Percentiles rank a stretch among this genome's conserved stretches.
phyloP scores from a whole-genome alignment of 2,113 vertebrate species.

The Odocoileus hemionus region DNA sequence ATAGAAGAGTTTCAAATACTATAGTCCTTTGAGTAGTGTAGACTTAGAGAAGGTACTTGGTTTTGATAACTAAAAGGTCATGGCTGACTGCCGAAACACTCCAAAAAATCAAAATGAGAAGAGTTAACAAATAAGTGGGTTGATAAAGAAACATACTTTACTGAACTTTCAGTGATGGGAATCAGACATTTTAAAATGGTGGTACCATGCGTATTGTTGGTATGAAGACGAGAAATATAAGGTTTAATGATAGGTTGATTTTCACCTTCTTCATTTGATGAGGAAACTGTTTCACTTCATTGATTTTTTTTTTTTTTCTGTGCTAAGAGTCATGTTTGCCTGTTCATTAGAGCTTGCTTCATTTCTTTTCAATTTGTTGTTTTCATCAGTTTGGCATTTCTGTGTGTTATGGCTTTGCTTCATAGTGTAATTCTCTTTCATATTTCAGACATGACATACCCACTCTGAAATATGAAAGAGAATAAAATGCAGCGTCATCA shows the following conservation, averaged over 20 bases:
- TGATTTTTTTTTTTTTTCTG: constrained; percentile 38
- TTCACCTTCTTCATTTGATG: constrained; percentile 24
- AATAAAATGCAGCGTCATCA: constrained; percentile 40
- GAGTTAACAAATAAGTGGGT: background rate
- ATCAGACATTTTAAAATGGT: background rate
- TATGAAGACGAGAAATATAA: constrained; percentile 26
- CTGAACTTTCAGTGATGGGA: background rate
- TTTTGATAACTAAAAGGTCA: background rate
- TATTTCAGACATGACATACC: constrained; percentile 19
- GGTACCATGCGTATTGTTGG: background rate
- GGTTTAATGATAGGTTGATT: constrained; percentile 49
- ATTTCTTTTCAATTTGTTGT: constrained; percentile 54
- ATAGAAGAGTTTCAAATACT: background rate
- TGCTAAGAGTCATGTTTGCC: background rate
- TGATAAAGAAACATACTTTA: background rate
- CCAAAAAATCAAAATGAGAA: background rate
- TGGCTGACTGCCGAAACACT: background rate
- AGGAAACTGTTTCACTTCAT: constrained; percentile 22
- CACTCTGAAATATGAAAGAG: constrained; percentile 38
- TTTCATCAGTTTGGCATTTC: constrained; percentile 10
- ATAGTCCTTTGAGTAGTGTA: background rate
- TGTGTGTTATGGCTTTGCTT: background rate
- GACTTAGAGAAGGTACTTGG: background rate
- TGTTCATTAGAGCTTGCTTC: constrained; percentile 61
- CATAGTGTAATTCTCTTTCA: background rate